phyloP scores from a whole-genome alignment of 2,797 vertebrate species.

The Xiphorhynchus erythropygius region DNA sequence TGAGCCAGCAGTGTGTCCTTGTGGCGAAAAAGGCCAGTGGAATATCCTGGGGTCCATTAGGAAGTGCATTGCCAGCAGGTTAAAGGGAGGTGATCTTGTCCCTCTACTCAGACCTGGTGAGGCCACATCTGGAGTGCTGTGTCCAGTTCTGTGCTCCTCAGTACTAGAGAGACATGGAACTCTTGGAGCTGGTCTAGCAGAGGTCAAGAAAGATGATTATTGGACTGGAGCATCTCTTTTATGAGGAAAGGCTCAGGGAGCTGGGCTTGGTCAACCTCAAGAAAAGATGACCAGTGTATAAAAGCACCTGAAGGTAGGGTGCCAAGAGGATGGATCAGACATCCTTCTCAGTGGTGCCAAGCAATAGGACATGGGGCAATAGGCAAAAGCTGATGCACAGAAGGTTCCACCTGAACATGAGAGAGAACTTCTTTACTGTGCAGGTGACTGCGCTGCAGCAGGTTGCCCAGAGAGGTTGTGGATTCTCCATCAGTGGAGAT shows the following conservation, averaged over 20 bases:
- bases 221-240: not conserved
- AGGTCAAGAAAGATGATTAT: not conserved
- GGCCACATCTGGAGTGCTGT: no score
- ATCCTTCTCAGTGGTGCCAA: rapidly evolving
- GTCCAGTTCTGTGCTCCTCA: not conserved
- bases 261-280: not conserved
- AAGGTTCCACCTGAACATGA: not conserved
- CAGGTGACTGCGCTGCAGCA: not conserved
- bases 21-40: not conserved
- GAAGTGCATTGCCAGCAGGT: not conserved
- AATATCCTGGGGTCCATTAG: not conserved
- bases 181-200: rapidly evolving
- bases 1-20: not conserved
- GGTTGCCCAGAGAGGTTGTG: not conserved
- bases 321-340: not conserved
- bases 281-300: not conserved
- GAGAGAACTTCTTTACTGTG: not conserved
- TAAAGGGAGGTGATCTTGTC: not conserved
- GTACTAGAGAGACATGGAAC: not conserved
- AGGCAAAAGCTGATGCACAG: not conserved
- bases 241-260: not conserved
- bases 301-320: not conserved
- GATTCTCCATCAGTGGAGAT: not conserved
- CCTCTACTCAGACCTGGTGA: not conserved
- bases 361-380: rapidly evolving